These are phyloP conservation scores for Malacosoma neustria DNA, from an alignment of 2,888 invertebrate species.

Conservation along the genomic window DNA sequence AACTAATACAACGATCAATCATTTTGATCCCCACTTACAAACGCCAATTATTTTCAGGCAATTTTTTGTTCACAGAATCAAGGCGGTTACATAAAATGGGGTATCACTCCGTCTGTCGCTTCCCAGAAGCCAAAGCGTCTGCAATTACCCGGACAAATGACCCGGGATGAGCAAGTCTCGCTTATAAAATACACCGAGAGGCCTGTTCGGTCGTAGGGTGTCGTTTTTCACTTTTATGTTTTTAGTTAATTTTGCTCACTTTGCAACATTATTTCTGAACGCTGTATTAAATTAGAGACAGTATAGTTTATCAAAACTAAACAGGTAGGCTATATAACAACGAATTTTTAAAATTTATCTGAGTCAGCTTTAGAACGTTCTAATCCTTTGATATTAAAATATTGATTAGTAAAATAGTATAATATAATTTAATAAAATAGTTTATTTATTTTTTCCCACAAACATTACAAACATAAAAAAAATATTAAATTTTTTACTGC, in stretches of 20 bases:
- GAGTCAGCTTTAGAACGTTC: too few species aligned
- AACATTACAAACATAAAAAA: too few species aligned
- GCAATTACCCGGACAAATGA: constrained; percentile 40
- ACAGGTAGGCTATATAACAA: too few species aligned
- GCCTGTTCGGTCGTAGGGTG: constrained; percentile 1
- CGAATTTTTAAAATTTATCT: too few species aligned
- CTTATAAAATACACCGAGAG: constrained; percentile 21
- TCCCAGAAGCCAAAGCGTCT: constrained; percentile 23
- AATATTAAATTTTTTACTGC: too few species aligned
- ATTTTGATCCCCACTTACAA: too few species aligned
- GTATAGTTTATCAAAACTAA: constrained; percentile 4
- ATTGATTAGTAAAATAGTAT: too few species aligned
- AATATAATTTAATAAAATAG: too few species aligned
- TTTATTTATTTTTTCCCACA: too few species aligned
- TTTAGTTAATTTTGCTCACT: constrained; percentile 18
- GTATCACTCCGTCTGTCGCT: constrained; percentile 25
- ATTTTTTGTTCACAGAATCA: constrained; percentile 3
- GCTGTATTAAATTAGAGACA: background rate
- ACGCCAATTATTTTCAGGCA: constrained; percentile 3
- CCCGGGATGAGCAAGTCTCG: constrained; percentile 24
- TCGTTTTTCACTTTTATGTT: constrained; percentile 21
- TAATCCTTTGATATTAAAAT: too few species aligned
- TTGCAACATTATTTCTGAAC: too few species aligned
- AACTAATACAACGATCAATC: background rate
- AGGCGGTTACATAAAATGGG: constrained; percentile 20